These are phyloP conservation scores for Channa argus DNA, from an alignment of 2,113 vertebrate species.

Conservation along the genomic window DNA sequence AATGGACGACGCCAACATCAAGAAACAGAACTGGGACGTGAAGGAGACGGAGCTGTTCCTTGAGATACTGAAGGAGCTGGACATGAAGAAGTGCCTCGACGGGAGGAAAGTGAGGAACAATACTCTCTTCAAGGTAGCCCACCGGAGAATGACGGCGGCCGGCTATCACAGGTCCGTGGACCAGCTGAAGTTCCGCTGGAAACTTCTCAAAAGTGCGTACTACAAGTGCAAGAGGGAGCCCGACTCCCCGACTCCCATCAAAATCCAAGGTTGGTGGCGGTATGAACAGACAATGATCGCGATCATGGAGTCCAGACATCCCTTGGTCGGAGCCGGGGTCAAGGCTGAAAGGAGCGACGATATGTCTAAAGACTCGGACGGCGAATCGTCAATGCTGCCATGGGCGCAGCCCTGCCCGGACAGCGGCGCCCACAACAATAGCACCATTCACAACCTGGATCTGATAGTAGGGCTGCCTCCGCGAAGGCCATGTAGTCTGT, in stretches of 20 bases:
- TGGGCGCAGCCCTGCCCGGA: conserved; percentile 57
- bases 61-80: conserved; percentile 71
- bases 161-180: conserved; percentile 70
- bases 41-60: conserved; percentile 68
- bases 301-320: conserved; percentile 71
- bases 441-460: conserved; percentile 57
- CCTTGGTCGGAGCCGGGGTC: conserved; percentile 44
- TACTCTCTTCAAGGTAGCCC: conserved; percentile 69
- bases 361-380: conserved; percentile 66
- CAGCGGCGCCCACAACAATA: conserved; percentile 31
- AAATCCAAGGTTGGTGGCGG: conserved; percentile 74
- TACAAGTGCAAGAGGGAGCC: conserved; percentile 66
- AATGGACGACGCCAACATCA: conserved; percentile 65
- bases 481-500: conserved; percentile 11
- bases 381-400: conserved; percentile 48
- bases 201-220: conserved; percentile 74
- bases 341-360: conserved; percentile 55
- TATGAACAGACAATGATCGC: conserved; percentile 65
- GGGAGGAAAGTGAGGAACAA: conserved; percentile 71
- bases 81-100: conserved; percentile 74
- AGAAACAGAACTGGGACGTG: conserved; percentile 75
- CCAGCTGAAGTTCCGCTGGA: conserved; percentile 74
- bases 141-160: conserved; percentile 68
- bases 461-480: conserved; percentile 66
- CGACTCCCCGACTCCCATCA: conserved; percentile 33